These are phyloP conservation scores for Boleophthalmus pectinirostris DNA, from an alignment of 2,113 vertebrate species.

Conservation along the genomic window DNA sequence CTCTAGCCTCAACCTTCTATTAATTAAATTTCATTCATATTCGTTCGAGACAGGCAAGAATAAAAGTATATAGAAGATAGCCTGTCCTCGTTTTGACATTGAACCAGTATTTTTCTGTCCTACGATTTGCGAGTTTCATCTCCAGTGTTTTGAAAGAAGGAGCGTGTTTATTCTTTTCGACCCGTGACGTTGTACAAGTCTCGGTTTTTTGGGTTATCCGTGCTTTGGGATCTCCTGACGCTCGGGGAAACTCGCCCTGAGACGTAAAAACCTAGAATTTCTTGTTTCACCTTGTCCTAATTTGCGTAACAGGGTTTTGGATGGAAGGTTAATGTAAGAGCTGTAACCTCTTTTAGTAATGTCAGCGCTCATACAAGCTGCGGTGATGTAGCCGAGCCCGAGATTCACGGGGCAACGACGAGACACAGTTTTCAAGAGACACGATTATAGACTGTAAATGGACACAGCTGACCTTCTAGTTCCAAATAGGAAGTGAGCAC, in stretches of 20 bases:
- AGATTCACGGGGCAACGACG: background rate
- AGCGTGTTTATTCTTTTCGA: slow-evolving; percentile 10
- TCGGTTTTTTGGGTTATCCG: slow-evolving; percentile 15
- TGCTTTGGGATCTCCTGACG: background rate
- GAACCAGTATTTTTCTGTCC: background rate
- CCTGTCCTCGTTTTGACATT: background rate
- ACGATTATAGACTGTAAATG: too few relatives aligned
- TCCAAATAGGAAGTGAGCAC: too few relatives aligned
- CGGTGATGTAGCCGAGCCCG: background rate
- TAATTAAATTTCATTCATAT: background rate
- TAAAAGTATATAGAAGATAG: background rate
- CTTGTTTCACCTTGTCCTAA: background rate
- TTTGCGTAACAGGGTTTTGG: background rate
- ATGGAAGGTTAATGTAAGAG: background rate
- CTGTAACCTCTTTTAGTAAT: background rate
- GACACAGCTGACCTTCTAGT: too few relatives aligned
- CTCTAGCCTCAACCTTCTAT: too few relatives aligned
- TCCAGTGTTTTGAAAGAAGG: slow-evolving; percentile 9
- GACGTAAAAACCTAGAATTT: background rate
- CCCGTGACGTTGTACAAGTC: slow-evolving; percentile 7
- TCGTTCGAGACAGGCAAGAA: background rate
- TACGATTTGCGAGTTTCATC: slow-evolving; percentile 12
- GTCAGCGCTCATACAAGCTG: background rate
- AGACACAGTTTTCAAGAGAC: too few relatives aligned
- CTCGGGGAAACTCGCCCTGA: slow-evolving; percentile 4